phyloP scores from a whole-genome alignment of 2,113 vertebrate species.

The Garra rufa region DNA sequence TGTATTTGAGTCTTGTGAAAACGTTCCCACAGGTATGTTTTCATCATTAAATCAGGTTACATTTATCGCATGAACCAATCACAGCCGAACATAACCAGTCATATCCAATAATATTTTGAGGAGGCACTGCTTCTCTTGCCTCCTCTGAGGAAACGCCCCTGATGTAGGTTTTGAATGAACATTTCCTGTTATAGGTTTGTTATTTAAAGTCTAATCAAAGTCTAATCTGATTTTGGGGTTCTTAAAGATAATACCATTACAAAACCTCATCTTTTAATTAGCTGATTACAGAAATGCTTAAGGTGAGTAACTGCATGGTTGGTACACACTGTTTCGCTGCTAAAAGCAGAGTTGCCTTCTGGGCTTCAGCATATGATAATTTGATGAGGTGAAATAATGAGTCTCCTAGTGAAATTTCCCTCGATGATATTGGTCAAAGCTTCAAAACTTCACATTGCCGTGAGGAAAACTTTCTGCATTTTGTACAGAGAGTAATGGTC shows the following conservation, averaged over 20 bases:
- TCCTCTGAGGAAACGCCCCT: not conserved
- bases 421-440: slow-evolving; percentile 3
- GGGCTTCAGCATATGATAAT: slow-evolving; percentile 26
- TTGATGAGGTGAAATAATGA: slow-evolving; percentile 21
- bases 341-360: not conserved
- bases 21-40: no score
- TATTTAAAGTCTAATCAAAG: slow-evolving; percentile 17
- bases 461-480: slow-evolving; percentile 23
- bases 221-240: slow-evolving; percentile 20
- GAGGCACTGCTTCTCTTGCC: not conserved
- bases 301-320: not conserved
- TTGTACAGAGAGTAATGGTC: slow-evolving; percentile 22
- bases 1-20: no score
- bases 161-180: not conserved
- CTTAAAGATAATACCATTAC: not conserved
- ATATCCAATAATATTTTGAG: not conserved
- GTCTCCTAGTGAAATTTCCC: slow-evolving; percentile 6
- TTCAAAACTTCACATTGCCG: slow-evolving; percentile 13
- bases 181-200: not conserved
- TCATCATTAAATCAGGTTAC: no score
- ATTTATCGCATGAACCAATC: no score
- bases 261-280: slow-evolving; percentile 28
- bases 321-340: not conserved
- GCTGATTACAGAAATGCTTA: not conserved
- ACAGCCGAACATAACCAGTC: no score